Evolutionary conservation across 2,113 vertebrate genomes (phyloP).

Genomic region (Phasianus colchicus): DNA sequence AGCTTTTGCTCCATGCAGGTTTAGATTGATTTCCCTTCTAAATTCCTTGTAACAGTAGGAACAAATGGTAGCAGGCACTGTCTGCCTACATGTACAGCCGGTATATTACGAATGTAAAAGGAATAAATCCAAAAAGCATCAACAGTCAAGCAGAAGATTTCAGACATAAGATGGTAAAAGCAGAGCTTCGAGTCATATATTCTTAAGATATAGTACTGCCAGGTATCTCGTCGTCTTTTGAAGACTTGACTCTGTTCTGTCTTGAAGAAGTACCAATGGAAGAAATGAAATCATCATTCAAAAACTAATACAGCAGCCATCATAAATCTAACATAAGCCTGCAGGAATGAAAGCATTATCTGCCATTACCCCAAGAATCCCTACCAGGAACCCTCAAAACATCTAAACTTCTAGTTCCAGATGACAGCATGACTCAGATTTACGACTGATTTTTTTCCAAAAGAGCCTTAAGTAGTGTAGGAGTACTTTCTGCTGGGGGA

Average conservation of each 20-base stretch:
- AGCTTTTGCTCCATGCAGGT: background rate
- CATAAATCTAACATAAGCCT: background rate
- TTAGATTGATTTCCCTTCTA: background rate
- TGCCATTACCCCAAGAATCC: background rate
- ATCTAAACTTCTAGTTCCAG: background rate
- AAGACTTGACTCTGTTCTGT: background rate
- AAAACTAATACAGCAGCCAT: background rate
- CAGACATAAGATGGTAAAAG: background rate
- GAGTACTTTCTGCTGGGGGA: conserved; percentile 1
- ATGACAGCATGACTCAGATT: conserved; percentile 42
- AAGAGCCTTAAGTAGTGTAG: conserved; percentile 12
- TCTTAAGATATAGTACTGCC: background rate
- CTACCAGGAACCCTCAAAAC: background rate
- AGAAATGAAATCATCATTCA: background rate
- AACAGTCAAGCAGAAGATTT: background rate
- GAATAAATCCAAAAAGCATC: background rate
- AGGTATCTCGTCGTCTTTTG: background rate
- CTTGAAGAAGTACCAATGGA: background rate
- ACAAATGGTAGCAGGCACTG: background rate
- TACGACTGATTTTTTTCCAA: background rate
- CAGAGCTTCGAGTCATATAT: background rate
- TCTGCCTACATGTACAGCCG: background rate
- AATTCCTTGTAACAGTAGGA: background rate
- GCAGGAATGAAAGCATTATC: conserved; percentile 21
- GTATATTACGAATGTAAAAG: background rate